These are phyloP conservation scores for Craseonycteris thonglongyai DNA, from an alignment of 2,113 vertebrate species.

Conservation along the genomic window DNA sequence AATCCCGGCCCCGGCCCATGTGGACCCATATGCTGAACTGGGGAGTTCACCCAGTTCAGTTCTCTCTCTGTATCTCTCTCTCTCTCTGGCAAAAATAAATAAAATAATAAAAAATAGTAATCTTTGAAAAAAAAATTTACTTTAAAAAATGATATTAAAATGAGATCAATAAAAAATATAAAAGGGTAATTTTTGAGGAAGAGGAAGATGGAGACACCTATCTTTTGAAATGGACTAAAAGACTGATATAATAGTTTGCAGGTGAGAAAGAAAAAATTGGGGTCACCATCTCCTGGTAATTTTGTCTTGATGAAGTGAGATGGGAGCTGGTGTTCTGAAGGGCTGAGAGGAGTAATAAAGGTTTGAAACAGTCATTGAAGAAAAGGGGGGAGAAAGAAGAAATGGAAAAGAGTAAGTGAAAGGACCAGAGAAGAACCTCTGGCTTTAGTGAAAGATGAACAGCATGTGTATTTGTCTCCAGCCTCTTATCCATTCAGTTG, in stretches of 20 bases:
- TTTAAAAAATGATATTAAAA: too few species aligned
- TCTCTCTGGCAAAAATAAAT: too few species aligned
- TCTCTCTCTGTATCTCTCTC: too few species aligned
- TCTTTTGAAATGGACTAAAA: background rate
- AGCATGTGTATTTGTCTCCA: background rate
- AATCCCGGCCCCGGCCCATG: too few species aligned
- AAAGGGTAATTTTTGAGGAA: background rate
- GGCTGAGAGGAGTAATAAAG: background rate
- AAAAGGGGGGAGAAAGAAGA: background rate
- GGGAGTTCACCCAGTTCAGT: too few species aligned
- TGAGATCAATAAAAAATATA: too few species aligned
- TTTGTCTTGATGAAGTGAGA: background rate
- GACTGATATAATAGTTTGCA: background rate
- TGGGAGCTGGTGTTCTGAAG: background rate
- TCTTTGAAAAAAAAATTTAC: too few species aligned
- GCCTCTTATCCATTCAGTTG: background rate
- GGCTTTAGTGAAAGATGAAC: background rate
- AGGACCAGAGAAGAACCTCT: background rate
- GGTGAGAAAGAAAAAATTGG: background rate
- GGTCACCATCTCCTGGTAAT: background rate
- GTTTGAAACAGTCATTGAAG: background rate
- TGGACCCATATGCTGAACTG: too few species aligned
- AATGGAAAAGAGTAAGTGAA: background rate
- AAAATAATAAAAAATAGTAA: too few species aligned
- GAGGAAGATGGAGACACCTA: background rate